Evolutionary conservation across 1,140 invertebrate genomes (phyloP), one percentile per base, ranked within the genome.

Genomic region (Rhopalosiphum maidis): DNA sequence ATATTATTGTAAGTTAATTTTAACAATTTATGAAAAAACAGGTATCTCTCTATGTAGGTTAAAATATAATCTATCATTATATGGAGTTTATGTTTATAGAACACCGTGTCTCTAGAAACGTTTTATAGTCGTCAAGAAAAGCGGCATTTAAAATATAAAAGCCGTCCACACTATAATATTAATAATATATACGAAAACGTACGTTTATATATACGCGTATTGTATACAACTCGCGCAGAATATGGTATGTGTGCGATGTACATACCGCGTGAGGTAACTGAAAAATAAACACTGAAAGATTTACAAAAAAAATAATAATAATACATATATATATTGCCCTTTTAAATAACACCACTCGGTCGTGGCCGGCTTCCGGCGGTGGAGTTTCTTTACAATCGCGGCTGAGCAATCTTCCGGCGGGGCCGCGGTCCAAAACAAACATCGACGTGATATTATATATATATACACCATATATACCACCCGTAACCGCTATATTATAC

Each of bases 151-250:
- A 8, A 30, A n/a, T 30, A 68, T 68, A 46, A 85, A 46, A 43
- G 41, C 9, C 43, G 11, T 46, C 85, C 85, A 25, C n/a, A 77
- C 85, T 87, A 46, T 46, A 87, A 87, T 87, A 87, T 87, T 87
- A n/a, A 87, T 87, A 46, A 87, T 87, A n/a, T 48, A 83, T 85
- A 86, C 30, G 60, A n/a, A 87, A 43, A 85, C 41, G 37, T 85
- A 43, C 3, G 37, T 15, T 85, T 83, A 83, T 37, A 83, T 37
- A 37, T 37, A 37, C 77, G 7, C 21, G 21, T 83, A 23, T 22
- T 1, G 35, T 23, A 60, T 77, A 77, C 18, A 18, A 15, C 30
- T n/a, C 11, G 0, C 60, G n/a, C n/a, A n/a, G n/a, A 77, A 77
- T n/a, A 77, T n/a, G 60, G 30, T 77, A 21, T 68, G 55, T n/a